These are phyloP conservation scores for Limnephilus rhombicus DNA, from an alignment of 2,888 invertebrate species.

Conservation along the genomic window DNA sequence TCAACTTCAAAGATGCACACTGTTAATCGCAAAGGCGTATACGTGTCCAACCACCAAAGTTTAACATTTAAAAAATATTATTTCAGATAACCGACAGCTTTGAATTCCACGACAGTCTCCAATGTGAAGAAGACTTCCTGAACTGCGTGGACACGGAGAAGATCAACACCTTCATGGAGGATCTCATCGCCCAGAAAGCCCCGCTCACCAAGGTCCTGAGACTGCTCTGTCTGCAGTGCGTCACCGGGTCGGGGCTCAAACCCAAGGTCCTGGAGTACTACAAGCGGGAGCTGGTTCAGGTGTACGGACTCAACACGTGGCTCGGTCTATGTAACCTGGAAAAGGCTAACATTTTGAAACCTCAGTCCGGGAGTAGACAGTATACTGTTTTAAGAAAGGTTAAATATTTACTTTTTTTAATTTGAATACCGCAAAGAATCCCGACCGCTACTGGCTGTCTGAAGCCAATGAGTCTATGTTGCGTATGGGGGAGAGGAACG, in stretches of 20 bases:
- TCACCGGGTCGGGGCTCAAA: slow-evolving; percentile 95
- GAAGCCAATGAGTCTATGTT: too few species aligned
- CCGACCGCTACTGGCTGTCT: too few species aligned
- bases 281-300: slow-evolving; percentile 81
- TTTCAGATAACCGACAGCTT: slow-evolving; percentile 81
- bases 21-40: too few species aligned
- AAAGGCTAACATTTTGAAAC: slow-evolving; percentile 88
- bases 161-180: slow-evolving; percentile 92
- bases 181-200: slow-evolving; percentile 91
- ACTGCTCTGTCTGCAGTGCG: slow-evolving; percentile 94
- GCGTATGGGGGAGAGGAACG: too few species aligned
- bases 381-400: slow-evolving; percentile 88
- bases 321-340: slow-evolving; percentile 91
- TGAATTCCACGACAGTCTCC: slow-evolving; percentile 87
- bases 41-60: too few species aligned
- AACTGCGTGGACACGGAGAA: slow-evolving; percentile 95
- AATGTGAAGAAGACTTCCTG: slow-evolving; percentile 94
- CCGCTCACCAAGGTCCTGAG: slow-evolving; percentile 91
- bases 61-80: neutral
- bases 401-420: slow-evolving; percentile 28
- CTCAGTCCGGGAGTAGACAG: slow-evolving; percentile 85
- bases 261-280: slow-evolving; percentile 87
- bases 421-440: too few species aligned
- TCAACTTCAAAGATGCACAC: too few species aligned
- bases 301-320: slow-evolving; percentile 92